Conservation (phyloP, 2,113 vertebrate species). For the Corythornis cristatus region DNA sequence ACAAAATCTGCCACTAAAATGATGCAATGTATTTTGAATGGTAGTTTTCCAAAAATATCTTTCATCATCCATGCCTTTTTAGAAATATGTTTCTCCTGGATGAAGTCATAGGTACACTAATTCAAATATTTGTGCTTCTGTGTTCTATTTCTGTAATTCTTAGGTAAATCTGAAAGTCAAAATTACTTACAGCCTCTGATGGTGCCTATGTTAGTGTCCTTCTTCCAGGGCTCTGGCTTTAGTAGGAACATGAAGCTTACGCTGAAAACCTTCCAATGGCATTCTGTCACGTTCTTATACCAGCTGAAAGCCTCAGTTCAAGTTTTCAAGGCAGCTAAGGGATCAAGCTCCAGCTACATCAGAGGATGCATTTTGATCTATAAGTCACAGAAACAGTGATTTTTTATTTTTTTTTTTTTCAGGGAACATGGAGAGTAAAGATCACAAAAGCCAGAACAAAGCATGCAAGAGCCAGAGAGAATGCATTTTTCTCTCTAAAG, state of each 20-base stretch:
- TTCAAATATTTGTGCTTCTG: not conserved
- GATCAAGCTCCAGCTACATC: constrained; percentile 32
- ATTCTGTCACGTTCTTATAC: not conserved
- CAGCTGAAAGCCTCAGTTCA: not conserved
- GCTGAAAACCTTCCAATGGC: not conserved
- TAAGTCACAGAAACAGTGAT: constrained; percentile 49
- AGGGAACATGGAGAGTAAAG: constrained; percentile 22
- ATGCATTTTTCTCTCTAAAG: not conserved
- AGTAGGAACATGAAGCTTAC: not conserved
- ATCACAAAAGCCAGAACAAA: constrained; percentile 67
- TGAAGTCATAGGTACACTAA: not conserved
- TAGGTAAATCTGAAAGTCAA: not conserved
- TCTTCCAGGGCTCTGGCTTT: not conserved
- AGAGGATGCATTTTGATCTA: constrained; percentile 54
- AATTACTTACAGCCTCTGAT: not conserved
- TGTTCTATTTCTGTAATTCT: not conserved
- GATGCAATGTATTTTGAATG: not conserved
- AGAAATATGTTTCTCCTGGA: not conserved
- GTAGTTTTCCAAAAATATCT: not conserved
- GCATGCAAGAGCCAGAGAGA: constrained; percentile 20
- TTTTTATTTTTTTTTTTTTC: not conserved
- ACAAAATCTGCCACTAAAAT: not conserved
- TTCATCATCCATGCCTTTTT: not conserved
- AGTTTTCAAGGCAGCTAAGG: constrained; percentile 39
- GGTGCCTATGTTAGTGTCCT: not conserved